Evolutionary conservation across 2,888 invertebrate genomes (phyloP).

Genomic region (Agrochola litura): DNA sequence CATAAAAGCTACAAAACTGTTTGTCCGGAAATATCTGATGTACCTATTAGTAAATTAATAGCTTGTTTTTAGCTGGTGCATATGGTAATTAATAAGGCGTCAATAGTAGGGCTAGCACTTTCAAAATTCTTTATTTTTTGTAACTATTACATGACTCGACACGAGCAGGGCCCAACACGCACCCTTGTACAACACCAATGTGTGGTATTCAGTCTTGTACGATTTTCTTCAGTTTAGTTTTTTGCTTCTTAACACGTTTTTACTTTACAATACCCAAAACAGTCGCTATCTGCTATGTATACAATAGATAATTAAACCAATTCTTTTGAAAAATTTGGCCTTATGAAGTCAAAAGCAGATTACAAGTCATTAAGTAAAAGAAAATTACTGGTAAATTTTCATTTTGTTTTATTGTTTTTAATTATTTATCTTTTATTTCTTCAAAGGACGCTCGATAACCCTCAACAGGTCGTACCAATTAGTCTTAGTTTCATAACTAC

Average conservation of each 20-base stretch:
- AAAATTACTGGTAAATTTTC: too few relatives aligned
- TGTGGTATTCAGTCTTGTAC: background rate
- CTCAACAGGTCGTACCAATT: slow-evolving; percentile 13
- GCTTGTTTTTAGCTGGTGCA: slow-evolving; percentile 21
- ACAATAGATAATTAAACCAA: background rate
- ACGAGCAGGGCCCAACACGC: background rate
- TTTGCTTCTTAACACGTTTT: background rate
- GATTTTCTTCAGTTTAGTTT: too few relatives aligned
- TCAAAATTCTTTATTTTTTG: background rate
- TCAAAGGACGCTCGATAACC: slow-evolving; percentile 2
- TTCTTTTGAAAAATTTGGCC: background rate
- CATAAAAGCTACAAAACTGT: slow-evolving; percentile 20
- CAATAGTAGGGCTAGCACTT: slow-evolving; percentile 21
- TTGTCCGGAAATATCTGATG: slow-evolving; percentile 17
- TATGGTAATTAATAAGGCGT: slow-evolving; percentile 24
- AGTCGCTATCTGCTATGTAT: too few relatives aligned
- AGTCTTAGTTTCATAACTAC: slow-evolving; percentile 51
- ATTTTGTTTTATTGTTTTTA: background rate
- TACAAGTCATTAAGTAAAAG: background rate
- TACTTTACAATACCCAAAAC: background rate
- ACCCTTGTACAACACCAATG: slow-evolving; percentile 13
- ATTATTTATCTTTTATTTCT: too few relatives aligned
- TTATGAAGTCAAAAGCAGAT: background rate
- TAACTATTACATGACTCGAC: background rate
- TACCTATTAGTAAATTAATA: slow-evolving; percentile 17